These are phyloP conservation scores for Laticauda laticaudata DNA, from an alignment of 2,113 vertebrate genomes.

Conservation along the genomic window DNA sequence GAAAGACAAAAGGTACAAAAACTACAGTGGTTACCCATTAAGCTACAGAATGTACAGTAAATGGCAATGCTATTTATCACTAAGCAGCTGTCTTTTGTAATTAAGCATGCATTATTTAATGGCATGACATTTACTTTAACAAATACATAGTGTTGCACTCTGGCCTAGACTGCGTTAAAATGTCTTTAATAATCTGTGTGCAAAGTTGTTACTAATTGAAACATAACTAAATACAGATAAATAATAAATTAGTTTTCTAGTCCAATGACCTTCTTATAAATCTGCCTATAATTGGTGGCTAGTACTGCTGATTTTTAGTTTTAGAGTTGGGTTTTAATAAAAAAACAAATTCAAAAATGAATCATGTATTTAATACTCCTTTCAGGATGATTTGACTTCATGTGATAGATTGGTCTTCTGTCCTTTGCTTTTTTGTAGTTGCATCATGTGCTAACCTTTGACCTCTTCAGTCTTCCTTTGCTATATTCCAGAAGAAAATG, in stretches of 20 bases:
- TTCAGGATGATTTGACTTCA: not conserved
- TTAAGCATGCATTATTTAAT: conserved; percentile 54
- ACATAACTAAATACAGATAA: not conserved
- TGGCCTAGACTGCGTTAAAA: conserved; percentile 29
- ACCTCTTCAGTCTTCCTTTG: not conserved
- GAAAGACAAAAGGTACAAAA: not conserved
- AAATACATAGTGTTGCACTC: conserved; percentile 25
- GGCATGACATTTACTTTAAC: conserved; percentile 18
- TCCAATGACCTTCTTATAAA: conserved; percentile 5
- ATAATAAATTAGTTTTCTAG: conserved; percentile 2
- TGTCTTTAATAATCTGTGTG: conserved; percentile 12
- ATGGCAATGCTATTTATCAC: conserved; percentile 8
- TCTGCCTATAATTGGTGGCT: conserved; percentile 17
- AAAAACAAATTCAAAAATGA: not conserved
- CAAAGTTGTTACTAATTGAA: conserved; percentile 26
- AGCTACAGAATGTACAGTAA: not conserved
- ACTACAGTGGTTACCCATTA: not conserved
- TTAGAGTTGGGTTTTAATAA: not conserved
- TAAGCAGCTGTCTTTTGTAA: conserved; percentile 47
- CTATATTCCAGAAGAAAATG: not conserved
- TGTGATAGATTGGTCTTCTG: not conserved
- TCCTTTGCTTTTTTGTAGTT: not conserved
- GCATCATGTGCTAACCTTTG: not conserved
- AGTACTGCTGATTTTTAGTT: not conserved
- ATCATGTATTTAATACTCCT: not conserved